Base-by-base conservation (phyloP, 2,888 invertebrate genomes). In the Zhuqinia jingwanae region DNA sequence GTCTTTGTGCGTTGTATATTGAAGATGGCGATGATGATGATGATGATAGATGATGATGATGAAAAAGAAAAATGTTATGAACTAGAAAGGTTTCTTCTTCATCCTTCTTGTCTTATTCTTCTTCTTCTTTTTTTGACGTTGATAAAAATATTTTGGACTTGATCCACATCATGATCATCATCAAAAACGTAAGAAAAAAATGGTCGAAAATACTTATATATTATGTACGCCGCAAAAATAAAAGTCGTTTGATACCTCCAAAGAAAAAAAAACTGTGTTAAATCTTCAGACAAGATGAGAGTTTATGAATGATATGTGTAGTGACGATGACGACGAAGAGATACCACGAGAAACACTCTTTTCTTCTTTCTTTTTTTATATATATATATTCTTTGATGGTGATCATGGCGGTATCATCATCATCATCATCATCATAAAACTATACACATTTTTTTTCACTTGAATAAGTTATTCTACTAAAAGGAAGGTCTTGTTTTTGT, bases 71-170 rank as follows among this genome's bases (percentile, higher is more conserved):
- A 73, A 53, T 27, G 25, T 50, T 70, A 2, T 10, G n/a, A 25
- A 13, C 6, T 65, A 42, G 36, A 70, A 70, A 70, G 1, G 22
- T 30, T 50, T 50, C 27, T 25, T 70, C 22, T 6, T 73, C 73
- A 50, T 70, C 11, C 22, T 58, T 22, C 25, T 58, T 13, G 20
- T 63, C 58, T 22, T 58, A n/a, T 17, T 53, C n/a, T 5, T 53
- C 53, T n/a, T 53, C 53, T 5, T 53, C 17, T 73, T 50, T 50
- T 78, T 78, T 79, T 85, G 85, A 85, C 85, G 70, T 85, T 85
- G 79, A 85, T 85, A 85, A 85, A 85, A 85, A 79, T 85, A 85
- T 85, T 85, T 85, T 85, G 85, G 85, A 85, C 79, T 75, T 85
- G 79, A 80, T 85, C 85, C 85, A 85, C 80, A 60, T 60, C 85